These are phyloP conservation scores for Amblyopsis rosae DNA, from an alignment of 2,113 vertebrate species.

Conservation along the genomic window DNA sequence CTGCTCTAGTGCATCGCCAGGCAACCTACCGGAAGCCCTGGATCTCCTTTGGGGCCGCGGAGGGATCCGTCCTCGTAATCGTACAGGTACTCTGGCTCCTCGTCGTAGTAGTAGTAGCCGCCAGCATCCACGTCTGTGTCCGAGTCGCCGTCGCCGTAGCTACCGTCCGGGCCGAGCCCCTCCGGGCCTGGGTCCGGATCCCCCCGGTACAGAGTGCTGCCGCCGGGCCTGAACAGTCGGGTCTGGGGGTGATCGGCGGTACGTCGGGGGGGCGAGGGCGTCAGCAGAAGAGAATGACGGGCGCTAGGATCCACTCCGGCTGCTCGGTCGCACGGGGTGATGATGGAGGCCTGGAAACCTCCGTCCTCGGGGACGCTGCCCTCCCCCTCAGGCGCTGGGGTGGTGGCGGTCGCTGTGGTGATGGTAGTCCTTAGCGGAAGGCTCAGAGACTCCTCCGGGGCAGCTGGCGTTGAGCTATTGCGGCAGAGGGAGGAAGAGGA, in stretches of 20 bases:
- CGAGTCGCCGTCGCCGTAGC: conserved; percentile 56
- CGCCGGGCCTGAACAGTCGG: conserved; percentile 70
- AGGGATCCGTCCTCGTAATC: conserved; percentile 78
- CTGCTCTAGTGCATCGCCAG: no score
- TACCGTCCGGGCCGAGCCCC: conserved; percentile 69
- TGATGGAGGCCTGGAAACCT: conserved; percentile 48
- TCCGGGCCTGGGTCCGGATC: conserved; percentile 47
- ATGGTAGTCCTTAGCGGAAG: conserved; percentile 39
- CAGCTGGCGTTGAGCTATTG: conserved; percentile 14
- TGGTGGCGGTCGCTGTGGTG: conserved; percentile 28
- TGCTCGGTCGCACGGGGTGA: conserved; percentile 63
- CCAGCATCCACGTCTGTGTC: conserved; percentile 72
- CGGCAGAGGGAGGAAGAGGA: conserved; percentile 10
- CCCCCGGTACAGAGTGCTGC: conserved; percentile 73
- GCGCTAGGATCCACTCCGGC: conserved; percentile 28
- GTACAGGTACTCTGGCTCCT: conserved; percentile 83
- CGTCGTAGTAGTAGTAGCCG: conserved; percentile 86
- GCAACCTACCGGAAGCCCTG: conserved; percentile 88
- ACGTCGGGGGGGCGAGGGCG: conserved; percentile 14
- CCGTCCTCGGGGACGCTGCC: conserved; percentile 48
- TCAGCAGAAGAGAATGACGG: background rate
- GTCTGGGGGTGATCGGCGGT: conserved; percentile 63
- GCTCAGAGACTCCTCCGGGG: conserved; percentile 14
- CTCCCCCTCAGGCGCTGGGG: conserved; percentile 45
- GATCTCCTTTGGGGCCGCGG: conserved; percentile 90